Conservation (phyloP, 2,113 vertebrate genomes). For the Mesitornis unicolor region DNA sequence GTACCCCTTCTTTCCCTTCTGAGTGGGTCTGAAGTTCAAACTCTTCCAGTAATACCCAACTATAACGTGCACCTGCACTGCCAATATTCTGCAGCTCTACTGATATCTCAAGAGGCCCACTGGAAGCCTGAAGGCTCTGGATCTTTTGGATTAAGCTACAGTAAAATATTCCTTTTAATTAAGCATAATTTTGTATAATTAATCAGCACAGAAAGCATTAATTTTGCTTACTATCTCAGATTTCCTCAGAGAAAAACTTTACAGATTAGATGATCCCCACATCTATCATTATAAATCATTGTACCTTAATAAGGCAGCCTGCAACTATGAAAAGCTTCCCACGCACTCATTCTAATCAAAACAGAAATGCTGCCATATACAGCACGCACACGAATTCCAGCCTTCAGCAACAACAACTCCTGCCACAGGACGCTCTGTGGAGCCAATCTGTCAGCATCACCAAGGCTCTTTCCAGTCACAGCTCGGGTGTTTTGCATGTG, state of each 20-base stretch:
- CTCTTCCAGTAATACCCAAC: not conserved
- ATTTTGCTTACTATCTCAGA: not conserved
- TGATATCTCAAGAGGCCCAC: not conserved
- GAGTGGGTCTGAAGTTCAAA: not conserved
- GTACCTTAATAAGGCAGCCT: not conserved
- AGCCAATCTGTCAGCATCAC: not conserved
- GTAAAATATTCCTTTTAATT: slow-evolving; percentile 13
- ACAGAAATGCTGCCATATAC: not conserved
- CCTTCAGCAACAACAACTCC: not conserved
- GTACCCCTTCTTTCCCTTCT: not conserved
- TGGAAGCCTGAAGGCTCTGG: not conserved
- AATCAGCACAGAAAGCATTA: not conserved
- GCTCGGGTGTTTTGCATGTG: not conserved
- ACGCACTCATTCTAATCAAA: not conserved
- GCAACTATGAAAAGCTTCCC: not conserved
- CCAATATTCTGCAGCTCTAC: not conserved
- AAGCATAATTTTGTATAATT: slow-evolving; percentile 28
- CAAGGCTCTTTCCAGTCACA: not conserved
- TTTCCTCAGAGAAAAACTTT: not conserved
- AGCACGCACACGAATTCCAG: not conserved
- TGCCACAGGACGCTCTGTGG: not conserved
- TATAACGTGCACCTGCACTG: not conserved
- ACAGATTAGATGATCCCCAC: not conserved
- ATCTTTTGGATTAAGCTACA: not conserved
- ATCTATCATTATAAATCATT: not conserved